phyloP scores from a whole-genome alignment of 2,888 invertebrate genomes.

The Acleris sparsana region DNA sequence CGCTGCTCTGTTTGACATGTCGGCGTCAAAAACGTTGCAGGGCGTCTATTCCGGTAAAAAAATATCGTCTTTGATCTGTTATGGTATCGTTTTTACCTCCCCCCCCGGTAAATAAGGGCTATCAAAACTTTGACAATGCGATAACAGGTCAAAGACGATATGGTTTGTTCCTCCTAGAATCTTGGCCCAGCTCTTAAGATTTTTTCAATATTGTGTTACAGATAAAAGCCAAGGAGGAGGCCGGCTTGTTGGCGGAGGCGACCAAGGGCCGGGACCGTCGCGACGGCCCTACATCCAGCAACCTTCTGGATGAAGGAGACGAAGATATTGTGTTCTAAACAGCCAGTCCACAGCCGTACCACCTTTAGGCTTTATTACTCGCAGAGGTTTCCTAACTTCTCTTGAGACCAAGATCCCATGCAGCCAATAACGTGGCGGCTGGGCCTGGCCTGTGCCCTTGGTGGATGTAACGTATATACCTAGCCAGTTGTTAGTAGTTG shows the following conservation, averaged over 20 bases:
- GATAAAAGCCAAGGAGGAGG: slow-evolving; percentile 51
- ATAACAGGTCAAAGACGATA: too few relatives aligned
- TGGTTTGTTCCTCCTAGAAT: too few relatives aligned
- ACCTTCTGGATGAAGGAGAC: slow-evolving; percentile 93
- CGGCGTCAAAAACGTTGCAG: too few relatives aligned
- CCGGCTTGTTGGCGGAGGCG: slow-evolving; percentile 56
- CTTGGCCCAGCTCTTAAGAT: too few relatives aligned
- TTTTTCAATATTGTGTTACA: too few relatives aligned
- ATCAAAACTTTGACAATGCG: too few relatives aligned
- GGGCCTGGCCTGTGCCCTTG: not conserved
- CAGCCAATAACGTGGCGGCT: not conserved
- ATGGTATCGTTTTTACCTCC: too few relatives aligned
- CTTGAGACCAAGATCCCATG: too few relatives aligned
- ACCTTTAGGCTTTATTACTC: slow-evolving; percentile 12
- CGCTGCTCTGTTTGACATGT: not conserved
- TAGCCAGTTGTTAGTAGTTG: slow-evolving; percentile 58
- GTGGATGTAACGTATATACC: slow-evolving; percentile 34
- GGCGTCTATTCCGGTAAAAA: too few relatives aligned
- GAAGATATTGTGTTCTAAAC: slow-evolving; percentile 94
- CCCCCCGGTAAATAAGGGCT: too few relatives aligned
- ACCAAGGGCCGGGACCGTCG: slow-evolving; percentile 57
- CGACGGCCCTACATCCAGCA: slow-evolving; percentile 78
- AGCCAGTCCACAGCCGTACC: slow-evolving; percentile 1
- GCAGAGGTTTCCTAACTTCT: not conserved
- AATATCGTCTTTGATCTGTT: too few relatives aligned